Evolutionary conservation across 2,888 invertebrate species (phyloP).

Genomic region (Eupithecia dodoneata): DNA sequence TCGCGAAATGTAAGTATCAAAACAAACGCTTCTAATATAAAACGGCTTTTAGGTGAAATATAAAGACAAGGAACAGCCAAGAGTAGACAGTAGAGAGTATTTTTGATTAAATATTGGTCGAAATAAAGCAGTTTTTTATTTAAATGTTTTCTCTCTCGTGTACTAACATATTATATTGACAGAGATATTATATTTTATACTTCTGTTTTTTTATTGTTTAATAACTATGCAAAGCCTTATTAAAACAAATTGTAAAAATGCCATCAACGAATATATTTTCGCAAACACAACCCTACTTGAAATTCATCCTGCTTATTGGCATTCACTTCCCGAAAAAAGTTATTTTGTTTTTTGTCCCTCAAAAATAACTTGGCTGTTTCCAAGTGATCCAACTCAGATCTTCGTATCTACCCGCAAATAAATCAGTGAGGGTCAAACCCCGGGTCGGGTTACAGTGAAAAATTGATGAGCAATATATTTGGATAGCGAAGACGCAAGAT

Average conservation of each 20-base stretch:
- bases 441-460: conserved; percentile 39
- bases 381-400: conserved; percentile 14
- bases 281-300: conserved; percentile 1
- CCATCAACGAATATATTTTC: background rate
- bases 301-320: conserved; percentile 1
- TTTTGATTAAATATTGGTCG: background rate
- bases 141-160: background rate
- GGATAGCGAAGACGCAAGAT: conserved; percentile 25
- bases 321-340: conserved; percentile 11
- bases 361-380: conserved; percentile 16
- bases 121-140: background rate
- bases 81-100: background rate
- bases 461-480: conserved; percentile 42
- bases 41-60: background rate
- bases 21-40: background rate
- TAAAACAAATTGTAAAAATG: background rate
- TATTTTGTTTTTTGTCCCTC: conserved; percentile 21
- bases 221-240: background rate
- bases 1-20: background rate
- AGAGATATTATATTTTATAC: background rate
- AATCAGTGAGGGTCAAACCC: conserved; percentile 36
- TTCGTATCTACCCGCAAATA: conserved; percentile 32
- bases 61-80: background rate
- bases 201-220: background rate
- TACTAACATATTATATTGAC: too few relatives aligned